Evolutionary conservation across 2,888 invertebrate species (phyloP).

Genomic region (Eupithecia vulgata): DNA sequence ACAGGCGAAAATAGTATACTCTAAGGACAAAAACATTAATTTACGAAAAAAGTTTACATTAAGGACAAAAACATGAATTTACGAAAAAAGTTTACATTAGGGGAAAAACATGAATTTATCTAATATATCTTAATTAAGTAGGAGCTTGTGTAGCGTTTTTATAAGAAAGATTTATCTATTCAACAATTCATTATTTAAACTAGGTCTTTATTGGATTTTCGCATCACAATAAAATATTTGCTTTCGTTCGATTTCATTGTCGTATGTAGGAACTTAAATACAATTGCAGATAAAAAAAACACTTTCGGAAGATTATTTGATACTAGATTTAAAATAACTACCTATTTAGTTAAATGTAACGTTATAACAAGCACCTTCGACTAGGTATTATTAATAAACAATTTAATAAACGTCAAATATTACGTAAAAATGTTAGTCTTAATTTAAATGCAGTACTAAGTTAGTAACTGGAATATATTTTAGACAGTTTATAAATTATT

Average conservation of each 20-base stretch:
- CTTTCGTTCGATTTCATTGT: neutral
- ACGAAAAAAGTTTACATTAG: neutral
- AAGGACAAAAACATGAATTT: too few species aligned
- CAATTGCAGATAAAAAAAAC: neutral
- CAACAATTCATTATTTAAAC: too few species aligned
- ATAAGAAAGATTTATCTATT: too few species aligned
- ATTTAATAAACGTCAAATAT: neutral
- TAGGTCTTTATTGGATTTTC: too few species aligned
- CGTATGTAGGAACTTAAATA: neutral
- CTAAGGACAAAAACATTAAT: neutral
- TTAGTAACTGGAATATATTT: conserved; percentile 22
- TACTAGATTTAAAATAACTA: neutral
- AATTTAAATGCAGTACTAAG: conserved; percentile 23
- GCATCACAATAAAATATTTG: too few species aligned
- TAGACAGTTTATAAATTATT: neutral
- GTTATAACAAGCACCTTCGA: conserved; percentile 9
- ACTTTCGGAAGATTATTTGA: neutral
- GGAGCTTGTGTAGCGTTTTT: too few species aligned
- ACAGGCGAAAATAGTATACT: neutral
- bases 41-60: too few species aligned
- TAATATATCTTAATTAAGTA: too few species aligned
- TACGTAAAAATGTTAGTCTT: conserved; percentile 30
- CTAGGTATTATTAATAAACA: conserved; percentile 7
- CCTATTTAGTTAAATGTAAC: neutral
- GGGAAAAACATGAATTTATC: neutral